Conservation (phyloP, 2,113 vertebrate genomes). For the Turdus rufiventris region DNA sequence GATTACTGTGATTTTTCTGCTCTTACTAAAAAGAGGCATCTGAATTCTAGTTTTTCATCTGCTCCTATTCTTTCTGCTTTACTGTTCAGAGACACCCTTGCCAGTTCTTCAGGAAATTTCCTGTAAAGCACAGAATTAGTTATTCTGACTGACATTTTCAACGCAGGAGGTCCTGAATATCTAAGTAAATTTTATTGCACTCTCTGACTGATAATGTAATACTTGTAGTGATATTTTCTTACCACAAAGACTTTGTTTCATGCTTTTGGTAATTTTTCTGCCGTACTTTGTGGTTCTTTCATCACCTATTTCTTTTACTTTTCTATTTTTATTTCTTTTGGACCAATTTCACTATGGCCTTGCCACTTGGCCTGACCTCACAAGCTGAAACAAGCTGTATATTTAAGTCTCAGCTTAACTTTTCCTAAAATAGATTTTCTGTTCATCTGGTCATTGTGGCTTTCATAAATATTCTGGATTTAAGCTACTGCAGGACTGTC, state of each 20-base stretch:
- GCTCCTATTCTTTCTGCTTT: background rate
- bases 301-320: constrained; percentile 35
- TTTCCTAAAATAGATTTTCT: background rate
- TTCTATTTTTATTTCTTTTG: constrained; percentile 37
- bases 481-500: background rate
- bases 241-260: constrained; percentile 21
- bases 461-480: constrained; percentile 31
- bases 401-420: constrained; percentile 15
- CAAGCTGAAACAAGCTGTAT: constrained; percentile 54
- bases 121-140: background rate
- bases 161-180: background rate
- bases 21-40: background rate
- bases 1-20: background rate
- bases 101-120: background rate
- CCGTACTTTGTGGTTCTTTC: constrained; percentile 26
- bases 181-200: background rate
- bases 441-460: background rate
- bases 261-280: constrained; percentile 22
- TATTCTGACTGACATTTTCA: background rate
- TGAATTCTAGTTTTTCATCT: background rate
- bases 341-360: constrained; percentile 28
- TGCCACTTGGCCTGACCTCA: constrained; percentile 32
- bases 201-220: background rate
- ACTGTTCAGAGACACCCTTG: background rate
- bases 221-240: background rate